Conservation (phyloP, 2,113 vertebrate genomes). For the Thamnaconus septentrionalis region DNA sequence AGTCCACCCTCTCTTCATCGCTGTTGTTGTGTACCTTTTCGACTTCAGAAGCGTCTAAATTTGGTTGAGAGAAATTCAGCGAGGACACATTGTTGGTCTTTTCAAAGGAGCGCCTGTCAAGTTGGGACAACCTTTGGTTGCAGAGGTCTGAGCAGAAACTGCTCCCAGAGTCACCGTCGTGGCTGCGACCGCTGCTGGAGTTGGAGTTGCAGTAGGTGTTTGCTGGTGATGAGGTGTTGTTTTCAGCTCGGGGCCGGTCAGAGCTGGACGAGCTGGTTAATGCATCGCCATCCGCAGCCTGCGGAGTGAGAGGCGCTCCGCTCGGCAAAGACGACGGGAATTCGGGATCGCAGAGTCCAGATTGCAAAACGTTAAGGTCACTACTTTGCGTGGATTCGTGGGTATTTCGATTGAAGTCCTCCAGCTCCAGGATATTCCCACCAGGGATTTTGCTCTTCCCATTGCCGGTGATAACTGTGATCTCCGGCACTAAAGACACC, state of each 20-base stretch:
- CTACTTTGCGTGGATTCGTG: neutral
- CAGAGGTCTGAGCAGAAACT: constrained; percentile 12
- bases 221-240: neutral
- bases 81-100: constrained; percentile 3
- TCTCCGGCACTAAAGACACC: constrained; percentile 21
- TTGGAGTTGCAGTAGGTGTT: constrained; percentile 21
- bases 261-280: neutral
- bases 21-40: neutral
- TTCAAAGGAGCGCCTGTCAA: neutral
- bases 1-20: too few relatives aligned
- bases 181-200: constrained; percentile 30
- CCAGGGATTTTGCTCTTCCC: neutral
- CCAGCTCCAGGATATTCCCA: constrained; percentile 32
- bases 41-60: neutral
- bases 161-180: neutral
- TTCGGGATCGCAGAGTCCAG: constrained; percentile 8
- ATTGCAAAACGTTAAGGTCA: neutral
- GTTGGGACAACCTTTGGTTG: constrained; percentile 2
- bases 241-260: constrained; percentile 8
- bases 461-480: neutral
- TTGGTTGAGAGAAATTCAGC: neutral
- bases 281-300: constrained; percentile 27
- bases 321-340: constrained; percentile 44
- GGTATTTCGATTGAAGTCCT: constrained; percentile 20
- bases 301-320: constrained; percentile 12